These are phyloP conservation scores for Paradisaea rubra DNA, from an alignment of 2,113 vertebrate genomes.

Conservation along the genomic window DNA sequence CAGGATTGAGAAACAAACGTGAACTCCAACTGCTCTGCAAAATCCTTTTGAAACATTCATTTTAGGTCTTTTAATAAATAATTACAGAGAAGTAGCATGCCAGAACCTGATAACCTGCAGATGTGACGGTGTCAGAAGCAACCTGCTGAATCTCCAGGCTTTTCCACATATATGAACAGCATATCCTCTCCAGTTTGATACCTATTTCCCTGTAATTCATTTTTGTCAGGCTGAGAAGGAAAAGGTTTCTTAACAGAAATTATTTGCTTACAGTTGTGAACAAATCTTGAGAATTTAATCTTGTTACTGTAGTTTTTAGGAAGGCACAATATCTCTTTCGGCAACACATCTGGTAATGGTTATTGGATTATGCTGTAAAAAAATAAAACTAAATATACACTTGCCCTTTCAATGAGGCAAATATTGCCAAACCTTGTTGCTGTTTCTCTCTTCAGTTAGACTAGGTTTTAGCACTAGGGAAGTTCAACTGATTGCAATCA, in stretches of 20 bases:
- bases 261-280: background rate
- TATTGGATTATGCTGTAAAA: background rate
- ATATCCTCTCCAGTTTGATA: background rate
- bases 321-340: background rate
- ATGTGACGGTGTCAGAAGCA: background rate
- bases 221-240: background rate
- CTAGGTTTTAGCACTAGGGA: background rate
- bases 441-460: background rate
- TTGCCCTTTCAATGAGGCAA: background rate
- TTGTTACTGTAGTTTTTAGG: background rate
- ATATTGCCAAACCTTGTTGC: background rate
- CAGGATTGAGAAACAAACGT: background rate
- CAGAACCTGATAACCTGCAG: background rate
- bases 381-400: background rate
- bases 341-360: background rate
- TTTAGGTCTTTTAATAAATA: conserved; percentile 25
- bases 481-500: background rate
- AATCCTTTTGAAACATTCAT: conserved; percentile 3
- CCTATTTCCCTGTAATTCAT: background rate
- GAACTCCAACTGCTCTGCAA: background rate
- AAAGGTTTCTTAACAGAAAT: background rate
- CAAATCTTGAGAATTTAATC: background rate
- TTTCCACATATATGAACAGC: background rate
- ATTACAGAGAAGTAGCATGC: background rate
- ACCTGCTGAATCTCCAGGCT: background rate